These are phyloP conservation scores for Danaus chrysippus DNA, from an alignment of 2,888 invertebrate species.

Conservation along the genomic window DNA sequence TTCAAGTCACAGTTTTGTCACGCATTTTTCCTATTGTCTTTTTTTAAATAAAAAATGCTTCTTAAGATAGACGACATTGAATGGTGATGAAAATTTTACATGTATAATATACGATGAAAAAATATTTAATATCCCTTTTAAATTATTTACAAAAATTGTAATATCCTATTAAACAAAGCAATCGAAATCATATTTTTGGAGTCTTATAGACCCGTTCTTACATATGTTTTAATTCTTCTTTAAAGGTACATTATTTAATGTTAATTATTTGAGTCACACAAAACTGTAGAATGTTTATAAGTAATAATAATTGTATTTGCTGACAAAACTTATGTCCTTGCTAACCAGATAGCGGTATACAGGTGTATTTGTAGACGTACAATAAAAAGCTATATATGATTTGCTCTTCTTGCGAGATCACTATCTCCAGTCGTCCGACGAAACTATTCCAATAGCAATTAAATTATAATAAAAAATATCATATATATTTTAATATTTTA, in stretches of 20 bases:
- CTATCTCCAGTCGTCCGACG: too few species aligned
- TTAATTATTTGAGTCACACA: not conserved
- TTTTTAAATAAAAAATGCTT: not conserved
- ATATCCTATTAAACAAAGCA: too few species aligned
- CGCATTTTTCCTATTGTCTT: slow-evolving; percentile 18
- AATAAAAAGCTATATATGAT: slow-evolving; percentile 13
- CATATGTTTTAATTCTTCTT: not conserved
- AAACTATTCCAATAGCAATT: too few species aligned
- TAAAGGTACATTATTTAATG: slow-evolving; percentile 6
- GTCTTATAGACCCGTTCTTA: not conserved
- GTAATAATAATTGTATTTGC: slow-evolving; percentile 14
- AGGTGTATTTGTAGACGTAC: slow-evolving; percentile 44
- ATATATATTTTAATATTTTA: too few species aligned
- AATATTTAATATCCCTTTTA: too few species aligned
- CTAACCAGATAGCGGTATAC: slow-evolving; percentile 52
- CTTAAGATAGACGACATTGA: not conserved
- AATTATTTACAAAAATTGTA: too few species aligned
- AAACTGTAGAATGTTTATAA: not conserved
- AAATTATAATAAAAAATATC: too few species aligned
- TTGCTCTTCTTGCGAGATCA: not conserved
- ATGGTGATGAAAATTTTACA: too few species aligned
- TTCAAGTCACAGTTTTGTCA: slow-evolving; percentile 27
- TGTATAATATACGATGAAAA: too few species aligned
- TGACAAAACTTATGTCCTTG: slow-evolving; percentile 59
- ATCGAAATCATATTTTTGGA: too few species aligned